These are phyloP conservation scores for Hiodon tergisus DNA, from an alignment of 2,113 vertebrate genomes.

Conservation along the genomic window DNA sequence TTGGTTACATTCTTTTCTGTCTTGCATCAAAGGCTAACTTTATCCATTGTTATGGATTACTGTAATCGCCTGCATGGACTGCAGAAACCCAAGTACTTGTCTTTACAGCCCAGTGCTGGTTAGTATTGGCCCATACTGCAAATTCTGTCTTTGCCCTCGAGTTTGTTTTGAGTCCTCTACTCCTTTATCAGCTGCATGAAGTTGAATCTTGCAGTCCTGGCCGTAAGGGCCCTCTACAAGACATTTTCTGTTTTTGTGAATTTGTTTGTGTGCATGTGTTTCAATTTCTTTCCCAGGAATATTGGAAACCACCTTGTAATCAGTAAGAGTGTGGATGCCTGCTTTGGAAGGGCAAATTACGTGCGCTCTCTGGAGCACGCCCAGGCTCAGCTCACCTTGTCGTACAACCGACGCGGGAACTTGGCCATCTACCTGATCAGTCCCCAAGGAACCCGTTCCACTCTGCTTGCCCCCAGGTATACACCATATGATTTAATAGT, in stretches of 20 bases:
- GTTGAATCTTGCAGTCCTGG: too few relatives aligned
- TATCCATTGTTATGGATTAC: too few relatives aligned
- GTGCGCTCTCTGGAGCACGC: slow-evolving; percentile 83
- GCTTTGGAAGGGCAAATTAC: slow-evolving; percentile 70
- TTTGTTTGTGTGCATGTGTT: background rate
- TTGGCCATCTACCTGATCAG: slow-evolving; percentile 88
- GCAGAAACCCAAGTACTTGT: slow-evolving; percentile 32
- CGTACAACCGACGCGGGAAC: slow-evolving; percentile 91
- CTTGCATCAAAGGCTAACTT: too few relatives aligned
- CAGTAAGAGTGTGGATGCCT: slow-evolving; percentile 72
- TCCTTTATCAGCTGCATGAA: background rate
- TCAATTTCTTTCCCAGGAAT: slow-evolving; percentile 63
- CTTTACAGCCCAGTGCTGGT: slow-evolving; percentile 34
- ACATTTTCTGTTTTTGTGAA: too few relatives aligned
- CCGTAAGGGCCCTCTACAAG: too few relatives aligned
- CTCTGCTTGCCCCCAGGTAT: slow-evolving; percentile 86
- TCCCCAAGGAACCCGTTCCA: slow-evolving; percentile 88
- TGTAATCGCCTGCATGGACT: slow-evolving; percentile 56
- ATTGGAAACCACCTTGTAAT: slow-evolving; percentile 82
- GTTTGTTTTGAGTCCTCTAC: background rate
- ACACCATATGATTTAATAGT: background rate
- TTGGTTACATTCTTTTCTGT: too few relatives aligned
- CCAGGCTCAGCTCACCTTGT: slow-evolving; percentile 84
- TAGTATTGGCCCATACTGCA: slow-evolving; percentile 48
- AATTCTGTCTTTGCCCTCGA: slow-evolving; percentile 28